Conservation (phyloP, 1,140 invertebrate species). For the Drosophila sucinea region DNA sequence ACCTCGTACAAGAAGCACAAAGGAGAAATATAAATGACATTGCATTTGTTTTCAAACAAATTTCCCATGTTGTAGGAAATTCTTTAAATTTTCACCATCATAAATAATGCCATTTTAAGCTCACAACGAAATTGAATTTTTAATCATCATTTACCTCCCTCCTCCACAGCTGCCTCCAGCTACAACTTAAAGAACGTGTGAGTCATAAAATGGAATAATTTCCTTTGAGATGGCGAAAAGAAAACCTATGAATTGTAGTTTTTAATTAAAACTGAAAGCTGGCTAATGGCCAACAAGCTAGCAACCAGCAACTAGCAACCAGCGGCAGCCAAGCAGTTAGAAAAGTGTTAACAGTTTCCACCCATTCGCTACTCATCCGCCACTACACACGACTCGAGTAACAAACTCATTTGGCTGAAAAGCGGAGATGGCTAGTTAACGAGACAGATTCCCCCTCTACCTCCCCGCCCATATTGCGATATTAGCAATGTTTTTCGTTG, state of each 20-base stretch:
- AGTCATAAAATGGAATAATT: constrained; percentile 71
- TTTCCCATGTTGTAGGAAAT: background rate
- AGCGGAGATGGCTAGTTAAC: constrained; percentile 21
- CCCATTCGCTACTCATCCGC: background rate
- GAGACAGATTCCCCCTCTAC: background rate
- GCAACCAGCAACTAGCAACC: background rate
- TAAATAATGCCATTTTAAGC: constrained; percentile 63
- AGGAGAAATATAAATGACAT: constrained; percentile 8
- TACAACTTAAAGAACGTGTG: constrained; percentile 27
- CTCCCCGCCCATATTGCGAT: constrained; percentile 27
- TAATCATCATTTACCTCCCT: constrained; percentile 55
- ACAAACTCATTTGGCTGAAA: constrained; percentile 52
- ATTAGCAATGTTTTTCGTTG: constrained; percentile 58
- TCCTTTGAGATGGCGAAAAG: constrained; percentile 30
- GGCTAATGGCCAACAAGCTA: constrained; percentile 58
- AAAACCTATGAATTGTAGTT: constrained; percentile 53
- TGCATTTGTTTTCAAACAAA: constrained; percentile 4
- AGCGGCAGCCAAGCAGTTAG: constrained; percentile 21
- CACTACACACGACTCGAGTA: constrained; percentile 7
- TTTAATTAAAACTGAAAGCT: constrained; percentile 71
- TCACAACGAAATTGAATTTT: constrained; percentile 69
- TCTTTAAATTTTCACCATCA: constrained; percentile 14
- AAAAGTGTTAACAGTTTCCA: constrained; percentile 62
- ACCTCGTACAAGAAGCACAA: background rate
- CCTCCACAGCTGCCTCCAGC: constrained; percentile 14